phyloP scores from a whole-genome alignment of 2,797 vertebrate species.

The Botia kubotai region DNA sequence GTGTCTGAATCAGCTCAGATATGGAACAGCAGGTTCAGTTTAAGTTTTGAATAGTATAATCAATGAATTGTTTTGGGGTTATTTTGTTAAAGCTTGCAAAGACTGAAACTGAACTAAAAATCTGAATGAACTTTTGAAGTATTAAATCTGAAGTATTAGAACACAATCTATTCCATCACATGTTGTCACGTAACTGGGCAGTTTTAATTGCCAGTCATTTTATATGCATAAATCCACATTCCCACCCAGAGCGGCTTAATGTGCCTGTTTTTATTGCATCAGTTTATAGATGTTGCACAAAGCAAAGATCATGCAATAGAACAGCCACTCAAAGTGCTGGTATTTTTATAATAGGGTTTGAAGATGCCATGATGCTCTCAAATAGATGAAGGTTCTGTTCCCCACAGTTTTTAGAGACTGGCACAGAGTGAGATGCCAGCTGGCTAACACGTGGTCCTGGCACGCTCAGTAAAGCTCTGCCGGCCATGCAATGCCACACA shows the following conservation, averaged over 20 bases:
- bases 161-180: slow-evolving; percentile 24
- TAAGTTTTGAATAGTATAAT: not conserved
- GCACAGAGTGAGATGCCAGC: slow-evolving; percentile 68
- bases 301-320: slow-evolving; percentile 64
- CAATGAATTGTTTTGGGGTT: not conserved
- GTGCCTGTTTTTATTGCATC: slow-evolving; percentile 77
- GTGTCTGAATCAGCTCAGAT: not conserved
- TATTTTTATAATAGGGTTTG: slow-evolving; percentile 79
- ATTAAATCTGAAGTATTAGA: slow-evolving; percentile 28
- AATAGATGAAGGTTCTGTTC: slow-evolving; percentile 74
- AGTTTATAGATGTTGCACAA: slow-evolving; percentile 79
- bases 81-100: not conserved
- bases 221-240: slow-evolving; percentile 20
- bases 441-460: slow-evolving; percentile 69
- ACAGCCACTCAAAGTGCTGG: slow-evolving; percentile 76
- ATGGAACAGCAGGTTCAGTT: not conserved
- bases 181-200: slow-evolving; percentile 27
- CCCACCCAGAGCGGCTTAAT: slow-evolving; percentile 52
- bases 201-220: slow-evolving; percentile 38
- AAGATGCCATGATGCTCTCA: slow-evolving; percentile 76
- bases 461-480: slow-evolving; percentile 57
- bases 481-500: slow-evolving; percentile 31
- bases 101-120: no score
- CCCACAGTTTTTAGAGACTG: slow-evolving; percentile 64
- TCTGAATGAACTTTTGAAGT: not conserved